Evolutionary conservation across 1,140 invertebrate genomes (phyloP).

Genomic region (Antheraea mylitta): DNA sequence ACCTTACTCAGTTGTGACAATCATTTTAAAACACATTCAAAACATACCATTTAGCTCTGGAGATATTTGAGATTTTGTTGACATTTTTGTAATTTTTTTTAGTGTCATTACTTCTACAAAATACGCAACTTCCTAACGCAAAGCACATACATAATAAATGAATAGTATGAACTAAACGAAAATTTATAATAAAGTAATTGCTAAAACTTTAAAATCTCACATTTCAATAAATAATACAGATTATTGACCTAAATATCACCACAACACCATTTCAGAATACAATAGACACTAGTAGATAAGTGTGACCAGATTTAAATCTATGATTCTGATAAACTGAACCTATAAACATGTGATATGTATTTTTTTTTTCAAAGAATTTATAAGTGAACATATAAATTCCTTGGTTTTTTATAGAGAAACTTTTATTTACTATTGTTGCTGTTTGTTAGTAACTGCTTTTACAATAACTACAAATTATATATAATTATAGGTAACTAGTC

Average conservation of each 20-base stretch:
- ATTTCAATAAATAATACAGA: slow-evolving; percentile 30
- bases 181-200: not conserved
- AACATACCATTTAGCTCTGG: slow-evolving; percentile 66
- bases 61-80: slow-evolving; percentile 75
- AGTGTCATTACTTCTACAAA: slow-evolving; percentile 67
- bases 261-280: slow-evolving; percentile 29
- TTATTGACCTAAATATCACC: slow-evolving; percentile 43
- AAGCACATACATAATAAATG: slow-evolving; percentile 31
- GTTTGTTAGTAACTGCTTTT: too few species aligned
- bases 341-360: too few species aligned
- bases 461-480: too few species aligned
- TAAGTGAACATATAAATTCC: too few species aligned
- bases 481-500: too few species aligned
- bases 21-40: not conserved
- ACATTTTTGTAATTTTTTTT: slow-evolving; percentile 74
- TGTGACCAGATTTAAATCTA: too few species aligned
- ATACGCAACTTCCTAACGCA: slow-evolving; percentile 35
- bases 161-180: slow-evolving; percentile 16
- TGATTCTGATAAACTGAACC: too few species aligned
- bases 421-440: too few species aligned
- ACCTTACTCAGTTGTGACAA: not conserved
- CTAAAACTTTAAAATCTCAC: not conserved
- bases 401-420: too few species aligned
- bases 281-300: too few species aligned
- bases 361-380: too few species aligned